phyloP scores from a whole-genome alignment of 2,797 vertebrate species.

The Tapirus indicus region DNA sequence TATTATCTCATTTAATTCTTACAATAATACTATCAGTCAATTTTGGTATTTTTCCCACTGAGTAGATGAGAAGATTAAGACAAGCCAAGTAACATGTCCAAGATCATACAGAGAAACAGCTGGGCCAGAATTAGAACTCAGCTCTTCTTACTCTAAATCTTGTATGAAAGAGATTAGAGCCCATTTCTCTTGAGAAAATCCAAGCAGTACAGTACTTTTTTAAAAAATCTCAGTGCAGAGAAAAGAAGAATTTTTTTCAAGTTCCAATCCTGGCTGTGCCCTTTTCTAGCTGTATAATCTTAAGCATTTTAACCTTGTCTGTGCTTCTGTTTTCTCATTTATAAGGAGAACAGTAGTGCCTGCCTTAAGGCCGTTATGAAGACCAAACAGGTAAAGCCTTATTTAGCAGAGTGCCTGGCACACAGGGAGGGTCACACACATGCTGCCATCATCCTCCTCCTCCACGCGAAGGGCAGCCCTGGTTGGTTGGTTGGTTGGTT shows the following conservation, averaged over 20 bases:
- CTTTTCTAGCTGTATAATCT: neutral
- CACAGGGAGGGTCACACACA: neutral
- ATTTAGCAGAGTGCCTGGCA: neutral
- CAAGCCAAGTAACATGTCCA: neutral
- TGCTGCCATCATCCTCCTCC: neutral
- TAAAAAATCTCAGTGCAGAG: neutral
- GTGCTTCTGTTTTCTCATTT: neutral
- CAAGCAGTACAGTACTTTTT: neutral
- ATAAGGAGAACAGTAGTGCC: neutral
- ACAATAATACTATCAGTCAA: neutral
- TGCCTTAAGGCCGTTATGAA: neutral
- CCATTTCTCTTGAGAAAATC: neutral
- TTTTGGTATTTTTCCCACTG: neutral
- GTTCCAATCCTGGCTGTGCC: neutral
- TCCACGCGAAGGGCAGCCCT: no score
- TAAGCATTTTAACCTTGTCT: neutral
- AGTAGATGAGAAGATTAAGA: neutral
- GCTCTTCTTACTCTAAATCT: neutral
- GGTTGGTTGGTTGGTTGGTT: neutral
- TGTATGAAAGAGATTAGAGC: neutral
- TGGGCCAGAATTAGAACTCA: neutral
- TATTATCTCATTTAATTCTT: constrained; percentile 4
- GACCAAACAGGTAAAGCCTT: neutral
- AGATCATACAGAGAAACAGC: neutral
- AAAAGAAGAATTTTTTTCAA: neutral